Conservation (phyloP, 2,113 vertebrate species). For the Pterocles orientalis region DNA sequence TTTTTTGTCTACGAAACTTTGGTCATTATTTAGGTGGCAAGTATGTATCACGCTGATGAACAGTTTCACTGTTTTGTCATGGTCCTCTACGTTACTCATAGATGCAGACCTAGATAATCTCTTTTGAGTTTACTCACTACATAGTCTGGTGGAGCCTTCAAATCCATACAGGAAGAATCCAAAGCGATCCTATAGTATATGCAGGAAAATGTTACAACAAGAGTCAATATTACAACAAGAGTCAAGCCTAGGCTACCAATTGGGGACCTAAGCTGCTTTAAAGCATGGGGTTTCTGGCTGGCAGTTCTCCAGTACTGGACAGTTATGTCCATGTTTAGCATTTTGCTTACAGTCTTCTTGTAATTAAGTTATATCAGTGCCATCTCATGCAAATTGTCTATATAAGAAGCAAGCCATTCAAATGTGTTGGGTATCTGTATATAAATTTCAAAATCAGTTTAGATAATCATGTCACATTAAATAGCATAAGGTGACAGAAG, state of each 20-base stretch:
- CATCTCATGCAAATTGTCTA: neutral
- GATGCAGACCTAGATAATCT: neutral
- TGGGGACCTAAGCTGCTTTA: neutral
- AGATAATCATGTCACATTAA: conserved; percentile 38
- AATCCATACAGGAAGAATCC: rapidly evolving
- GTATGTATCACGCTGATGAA: neutral
- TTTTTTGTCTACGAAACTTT: neutral
- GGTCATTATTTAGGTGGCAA: neutral
- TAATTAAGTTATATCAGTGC: conserved; percentile 28
- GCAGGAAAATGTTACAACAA: neutral
- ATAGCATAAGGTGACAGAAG: conserved; percentile 22
- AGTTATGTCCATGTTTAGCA: neutral
- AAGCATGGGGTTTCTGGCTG: neutral
- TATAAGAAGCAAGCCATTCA: neutral
- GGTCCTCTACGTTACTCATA: neutral
- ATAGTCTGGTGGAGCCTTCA: neutral
- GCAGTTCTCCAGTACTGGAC: neutral
- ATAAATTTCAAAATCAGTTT: conserved; percentile 1
- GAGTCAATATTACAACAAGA: neutral
- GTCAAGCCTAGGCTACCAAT: neutral
- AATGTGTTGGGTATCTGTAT: neutral
- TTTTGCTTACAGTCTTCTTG: neutral
- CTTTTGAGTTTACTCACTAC: neutral
- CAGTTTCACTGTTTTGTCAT: neutral
- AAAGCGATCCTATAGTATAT: neutral